Conservation (phyloP, 2,113 vertebrate species). For the Scophthalmus maximus region DNA sequence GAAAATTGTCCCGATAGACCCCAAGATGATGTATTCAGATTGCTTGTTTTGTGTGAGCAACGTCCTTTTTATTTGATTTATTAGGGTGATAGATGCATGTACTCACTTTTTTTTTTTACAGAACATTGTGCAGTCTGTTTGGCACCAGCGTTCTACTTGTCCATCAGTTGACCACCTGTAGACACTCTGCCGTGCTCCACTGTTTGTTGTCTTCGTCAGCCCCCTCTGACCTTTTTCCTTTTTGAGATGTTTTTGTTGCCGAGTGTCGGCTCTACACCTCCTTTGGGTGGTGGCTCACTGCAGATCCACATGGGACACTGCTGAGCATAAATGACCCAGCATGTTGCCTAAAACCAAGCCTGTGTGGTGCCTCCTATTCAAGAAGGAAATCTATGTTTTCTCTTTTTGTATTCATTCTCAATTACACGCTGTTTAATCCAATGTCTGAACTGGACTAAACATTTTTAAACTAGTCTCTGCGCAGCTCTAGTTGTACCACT, state of each 20-base stretch:
- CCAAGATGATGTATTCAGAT: too few relatives aligned
- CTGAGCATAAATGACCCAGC: constrained; percentile 12
- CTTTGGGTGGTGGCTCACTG: constrained; percentile 7
- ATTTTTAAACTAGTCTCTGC: neutral
- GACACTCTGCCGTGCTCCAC: neutral
- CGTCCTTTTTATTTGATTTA: neutral
- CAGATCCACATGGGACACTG: constrained; percentile 7
- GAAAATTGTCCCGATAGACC: too few relatives aligned
- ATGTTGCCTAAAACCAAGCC: constrained; percentile 10
- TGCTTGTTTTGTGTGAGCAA: too few relatives aligned
- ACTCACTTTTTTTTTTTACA: neutral
- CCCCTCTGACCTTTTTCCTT: constrained; percentile 28
- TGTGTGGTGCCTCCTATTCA: neutral
- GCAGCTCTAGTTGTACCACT: too few relatives aligned
- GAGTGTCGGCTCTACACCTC: constrained; percentile 21
- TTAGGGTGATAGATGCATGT: neutral
- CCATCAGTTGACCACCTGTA: neutral
- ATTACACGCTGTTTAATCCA: neutral
- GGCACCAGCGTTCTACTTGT: neutral
- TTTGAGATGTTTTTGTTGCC: neutral
- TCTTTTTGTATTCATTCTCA: neutral
- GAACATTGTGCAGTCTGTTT: neutral
- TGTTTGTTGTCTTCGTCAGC: constrained; percentile 21
- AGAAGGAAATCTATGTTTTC: neutral
- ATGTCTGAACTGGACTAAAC: too few relatives aligned